A percentile compares a stretch with the other conserved stretches of the same genome.
Evolutionary conservation across 2,797 vertebrate species (phyloP).

Genomic region (Chromis chromis): DNA sequence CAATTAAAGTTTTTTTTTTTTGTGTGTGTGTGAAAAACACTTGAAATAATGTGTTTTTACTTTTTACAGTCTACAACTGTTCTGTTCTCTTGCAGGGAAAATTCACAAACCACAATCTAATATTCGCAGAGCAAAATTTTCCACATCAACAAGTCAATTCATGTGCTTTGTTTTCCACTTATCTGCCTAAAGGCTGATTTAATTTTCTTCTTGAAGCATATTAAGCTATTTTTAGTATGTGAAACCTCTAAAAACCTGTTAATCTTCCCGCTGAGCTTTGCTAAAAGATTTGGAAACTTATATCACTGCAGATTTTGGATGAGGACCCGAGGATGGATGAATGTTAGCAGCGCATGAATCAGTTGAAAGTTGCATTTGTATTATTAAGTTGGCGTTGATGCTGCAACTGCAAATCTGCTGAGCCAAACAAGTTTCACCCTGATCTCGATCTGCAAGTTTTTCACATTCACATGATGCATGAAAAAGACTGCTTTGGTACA

Average conservation of each 20-base stretch:
- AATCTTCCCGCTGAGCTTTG: neutral
- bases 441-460: too few species aligned
- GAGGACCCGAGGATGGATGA: neutral
- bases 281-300: neutral
- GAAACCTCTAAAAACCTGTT: neutral
- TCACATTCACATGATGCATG: too few species aligned
- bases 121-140: slow-evolving; percentile 25
- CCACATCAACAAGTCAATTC: neutral
- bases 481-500: too few species aligned
- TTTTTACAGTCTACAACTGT: neutral
- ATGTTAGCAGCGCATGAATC: too few species aligned
- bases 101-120: slow-evolving; percentile 7
- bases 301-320: neutral
- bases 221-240: too few species aligned
- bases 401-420: too few species aligned
- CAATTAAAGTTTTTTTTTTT: too few species aligned
- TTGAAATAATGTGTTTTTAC: neutral
- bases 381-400: too few species aligned
- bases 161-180: slow-evolving; percentile 9
- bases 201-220: neutral
- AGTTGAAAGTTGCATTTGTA: too few species aligned
- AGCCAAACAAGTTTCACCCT: too few species aligned
- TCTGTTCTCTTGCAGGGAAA: neutral
- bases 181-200: neutral
- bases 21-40: fast-evolving